Percentiles rank a stretch among this genome's conserved stretches.
These are phyloP conservation scores for Odontomyia ornata DNA, from an alignment of 2,888 invertebrate species.

Conservation along the genomic window DNA sequence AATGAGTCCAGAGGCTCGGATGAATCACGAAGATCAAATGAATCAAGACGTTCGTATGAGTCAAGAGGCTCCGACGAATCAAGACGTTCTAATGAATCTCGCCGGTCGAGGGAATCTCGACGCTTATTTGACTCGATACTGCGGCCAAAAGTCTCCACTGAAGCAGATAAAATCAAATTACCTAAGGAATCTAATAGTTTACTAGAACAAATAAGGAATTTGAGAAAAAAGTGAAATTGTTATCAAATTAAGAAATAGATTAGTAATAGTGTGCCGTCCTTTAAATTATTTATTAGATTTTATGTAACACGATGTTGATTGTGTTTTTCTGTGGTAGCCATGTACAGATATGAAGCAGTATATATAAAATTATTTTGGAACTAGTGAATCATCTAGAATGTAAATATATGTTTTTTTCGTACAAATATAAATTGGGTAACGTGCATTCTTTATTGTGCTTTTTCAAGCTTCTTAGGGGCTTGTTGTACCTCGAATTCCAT, in stretches of 20 bases:
- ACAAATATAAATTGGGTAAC: background rate
- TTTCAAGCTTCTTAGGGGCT: too few species aligned
- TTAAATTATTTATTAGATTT: background rate
- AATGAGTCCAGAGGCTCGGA: background rate
- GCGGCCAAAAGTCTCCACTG: too few species aligned
- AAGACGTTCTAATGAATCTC: background rate
- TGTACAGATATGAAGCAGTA: background rate
- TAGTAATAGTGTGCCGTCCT: background rate
- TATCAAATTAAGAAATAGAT: background rate
- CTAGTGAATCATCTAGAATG: background rate
- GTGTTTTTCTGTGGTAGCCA: background rate
- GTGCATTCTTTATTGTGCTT: too few species aligned
- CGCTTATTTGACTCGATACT: too few species aligned
- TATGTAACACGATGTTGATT: background rate
- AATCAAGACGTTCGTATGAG: background rate
- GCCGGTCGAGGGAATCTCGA: too few species aligned
- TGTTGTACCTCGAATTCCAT: too few species aligned
- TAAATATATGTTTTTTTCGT: background rate
- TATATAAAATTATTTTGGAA: background rate
- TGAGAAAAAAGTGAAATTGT: background rate
- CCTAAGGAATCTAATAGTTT: too few species aligned
- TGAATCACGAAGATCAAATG: background rate
- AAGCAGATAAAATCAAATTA: too few species aligned
- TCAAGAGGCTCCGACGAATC: background rate
- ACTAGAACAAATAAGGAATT: background rate